Percentiles rank a stretch among this genome's conserved stretches.
These are phyloP conservation scores for Polyodon spathula DNA, from an alignment of 2,113 vertebrate species.

Conservation along the genomic window DNA sequence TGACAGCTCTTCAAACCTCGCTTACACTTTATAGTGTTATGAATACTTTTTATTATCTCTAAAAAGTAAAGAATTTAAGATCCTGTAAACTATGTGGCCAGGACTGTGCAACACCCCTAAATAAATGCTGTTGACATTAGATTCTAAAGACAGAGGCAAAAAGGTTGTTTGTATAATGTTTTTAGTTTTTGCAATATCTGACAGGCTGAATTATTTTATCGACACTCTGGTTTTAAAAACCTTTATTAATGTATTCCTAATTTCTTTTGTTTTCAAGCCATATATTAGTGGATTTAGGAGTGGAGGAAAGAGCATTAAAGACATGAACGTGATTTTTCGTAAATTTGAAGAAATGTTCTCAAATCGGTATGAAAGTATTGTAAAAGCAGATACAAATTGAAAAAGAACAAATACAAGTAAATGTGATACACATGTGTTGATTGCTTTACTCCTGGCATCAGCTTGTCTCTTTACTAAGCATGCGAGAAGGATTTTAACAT, in stretches of 20 bases:
- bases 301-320: constrained; percentile 50
- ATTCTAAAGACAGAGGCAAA: no score
- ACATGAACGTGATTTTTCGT: constrained; percentile 53
- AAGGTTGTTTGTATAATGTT: no score
- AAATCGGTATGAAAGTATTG: constrained; percentile 51
- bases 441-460: constrained; percentile 40
- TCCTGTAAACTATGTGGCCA: no score
- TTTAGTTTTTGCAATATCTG: not conserved
- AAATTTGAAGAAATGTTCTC: constrained; percentile 38
- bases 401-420: constrained; percentile 46
- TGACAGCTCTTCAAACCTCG: no score
- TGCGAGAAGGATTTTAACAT: constrained; percentile 47
- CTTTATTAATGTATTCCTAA: constrained; percentile 34
- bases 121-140: no score
- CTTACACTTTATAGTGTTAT: no score
- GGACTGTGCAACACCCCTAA: no score
- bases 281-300: constrained; percentile 56
- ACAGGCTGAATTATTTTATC: constrained; percentile 3
- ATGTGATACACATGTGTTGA: constrained; percentile 51
- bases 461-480: constrained; percentile 36
- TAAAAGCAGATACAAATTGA: constrained; percentile 45
- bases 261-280: constrained; percentile 47
- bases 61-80: no score
- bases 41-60: no score
- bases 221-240: constrained; percentile 26